Evolutionary conservation across 2,888 invertebrate species (phyloP).

Genomic region (Lithophane ornitopus): DNA sequence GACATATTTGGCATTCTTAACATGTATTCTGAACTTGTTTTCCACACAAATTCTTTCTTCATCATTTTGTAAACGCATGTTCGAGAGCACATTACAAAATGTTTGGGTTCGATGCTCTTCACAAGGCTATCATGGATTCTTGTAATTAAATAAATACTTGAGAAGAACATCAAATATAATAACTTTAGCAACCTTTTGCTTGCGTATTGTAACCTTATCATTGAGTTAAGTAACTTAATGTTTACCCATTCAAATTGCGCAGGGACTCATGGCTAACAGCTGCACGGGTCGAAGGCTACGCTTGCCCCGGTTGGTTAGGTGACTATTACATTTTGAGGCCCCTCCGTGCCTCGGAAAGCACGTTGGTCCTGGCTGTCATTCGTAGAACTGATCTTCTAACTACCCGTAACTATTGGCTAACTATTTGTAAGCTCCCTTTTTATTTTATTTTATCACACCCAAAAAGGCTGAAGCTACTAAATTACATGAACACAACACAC

Average conservation of each 20-base stretch:
- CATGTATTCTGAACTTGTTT: neutral
- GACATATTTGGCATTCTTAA: neutral
- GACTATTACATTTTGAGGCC: too few relatives aligned
- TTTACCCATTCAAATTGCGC: neutral
- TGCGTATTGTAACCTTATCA: constrained; percentile 21
- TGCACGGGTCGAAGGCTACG: too few relatives aligned
- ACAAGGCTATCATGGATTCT: constrained; percentile 26
- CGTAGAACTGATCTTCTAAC: too few relatives aligned
- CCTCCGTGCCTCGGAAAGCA: too few relatives aligned
- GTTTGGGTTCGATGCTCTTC: constrained; percentile 13
- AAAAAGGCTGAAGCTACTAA: neutral
- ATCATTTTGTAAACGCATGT: constrained; percentile 7
- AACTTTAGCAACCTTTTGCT: constrained; percentile 7
- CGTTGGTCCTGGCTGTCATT: too few relatives aligned
- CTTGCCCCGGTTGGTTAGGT: too few relatives aligned
- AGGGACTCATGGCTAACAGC: too few relatives aligned
- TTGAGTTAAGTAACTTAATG: neutral
- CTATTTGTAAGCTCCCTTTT: neutral
- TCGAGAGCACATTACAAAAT: constrained; percentile 25
- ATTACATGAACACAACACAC: neutral
- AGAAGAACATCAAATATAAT: constrained; percentile 12
- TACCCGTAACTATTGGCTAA: neutral
- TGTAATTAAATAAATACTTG: constrained; percentile 34
- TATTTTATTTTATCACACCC: neutral
- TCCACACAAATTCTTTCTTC: constrained; percentile 21